These are phyloP conservation scores for Falco novaeseelandiae DNA, from an alignment of 2,797 vertebrate species.

Conservation along the genomic window DNA sequence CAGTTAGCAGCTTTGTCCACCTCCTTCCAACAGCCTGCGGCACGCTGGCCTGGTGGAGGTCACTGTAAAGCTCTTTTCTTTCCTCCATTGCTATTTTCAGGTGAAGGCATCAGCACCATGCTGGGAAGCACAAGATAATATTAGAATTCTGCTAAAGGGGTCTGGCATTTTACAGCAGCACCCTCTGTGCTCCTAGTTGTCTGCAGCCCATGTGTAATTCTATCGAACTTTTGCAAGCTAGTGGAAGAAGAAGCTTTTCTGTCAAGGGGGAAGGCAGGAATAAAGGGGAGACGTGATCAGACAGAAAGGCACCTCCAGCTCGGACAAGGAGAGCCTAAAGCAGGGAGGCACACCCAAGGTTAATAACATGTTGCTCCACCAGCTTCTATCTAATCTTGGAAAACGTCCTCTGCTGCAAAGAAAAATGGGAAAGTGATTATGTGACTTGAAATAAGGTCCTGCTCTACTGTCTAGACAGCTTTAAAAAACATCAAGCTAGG, in stretches of 20 bases:
- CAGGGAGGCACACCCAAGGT: slow-evolving; percentile 46
- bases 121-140: not conserved
- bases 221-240: not conserved
- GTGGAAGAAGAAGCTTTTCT: not conserved
- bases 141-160: not conserved
- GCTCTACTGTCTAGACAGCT: slow-evolving; percentile 48
- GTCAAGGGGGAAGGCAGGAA: not conserved
- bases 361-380: slow-evolving; percentile 52
- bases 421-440: slow-evolving; percentile 42
- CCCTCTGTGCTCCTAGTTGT: not conserved
- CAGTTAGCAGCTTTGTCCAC: not conserved
- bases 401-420: slow-evolving; percentile 22
- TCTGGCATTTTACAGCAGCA: not conserved
- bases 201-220: not conserved
- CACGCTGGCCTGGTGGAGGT: not conserved
- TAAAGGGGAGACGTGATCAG: slow-evolving; percentile 26
- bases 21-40: not conserved
- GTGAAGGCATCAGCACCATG: not conserved
- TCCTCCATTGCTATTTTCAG: not conserved
- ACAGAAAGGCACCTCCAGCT: slow-evolving; percentile 55
- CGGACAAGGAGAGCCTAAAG: not conserved
- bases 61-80: not conserved
- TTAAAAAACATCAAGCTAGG: slow-evolving; percentile 44
- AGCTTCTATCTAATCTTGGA: slow-evolving; percentile 51
- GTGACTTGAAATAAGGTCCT: slow-evolving; percentile 41